These are phyloP conservation scores for Meiosimyza platycephala DNA, from an alignment of 2,888 invertebrate species.

Conservation along the genomic window DNA sequence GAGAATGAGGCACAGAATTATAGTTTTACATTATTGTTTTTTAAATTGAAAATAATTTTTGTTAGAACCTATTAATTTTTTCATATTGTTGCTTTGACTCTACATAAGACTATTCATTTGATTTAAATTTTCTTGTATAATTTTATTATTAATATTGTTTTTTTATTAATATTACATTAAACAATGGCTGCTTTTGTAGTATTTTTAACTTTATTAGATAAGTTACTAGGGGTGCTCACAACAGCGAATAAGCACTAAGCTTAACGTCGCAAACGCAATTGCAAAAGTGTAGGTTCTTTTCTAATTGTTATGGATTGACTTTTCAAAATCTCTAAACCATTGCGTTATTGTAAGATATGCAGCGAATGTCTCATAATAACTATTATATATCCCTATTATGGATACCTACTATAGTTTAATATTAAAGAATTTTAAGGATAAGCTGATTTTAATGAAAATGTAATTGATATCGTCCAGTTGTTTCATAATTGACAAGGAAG, in stretches of 20 bases:
- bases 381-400: too few species aligned
- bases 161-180: slow-evolving; percentile 41
- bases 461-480: slow-evolving; percentile 21
- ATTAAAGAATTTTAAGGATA: too few species aligned
- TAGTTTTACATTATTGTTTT: slow-evolving; percentile 59
- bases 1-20: slow-evolving; percentile 40
- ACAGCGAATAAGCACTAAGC: too few species aligned
- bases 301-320: too few species aligned
- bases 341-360: too few species aligned
- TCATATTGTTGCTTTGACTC: slow-evolving; percentile 1
- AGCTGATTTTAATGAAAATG: background rate
- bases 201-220: slow-evolving; percentile 7
- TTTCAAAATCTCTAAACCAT: too few species aligned
- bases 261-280: too few species aligned
- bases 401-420: too few species aligned
- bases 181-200: background rate
- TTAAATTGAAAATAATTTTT: slow-evolving; percentile 57
- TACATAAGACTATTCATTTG: background rate
- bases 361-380: too few species aligned
- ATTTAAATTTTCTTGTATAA: slow-evolving; percentile 35
- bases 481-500: background rate
- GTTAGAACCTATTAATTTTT: slow-evolving; percentile 45
- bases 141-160: slow-evolving; percentile 33
- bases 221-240: background rate
- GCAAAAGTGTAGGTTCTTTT: too few species aligned